Percentiles rank a stretch among this genome's conserved stretches.
Conservation (phyloP, 2,888 invertebrate genomes). For the Hemicrepidius hirtus region DNA sequence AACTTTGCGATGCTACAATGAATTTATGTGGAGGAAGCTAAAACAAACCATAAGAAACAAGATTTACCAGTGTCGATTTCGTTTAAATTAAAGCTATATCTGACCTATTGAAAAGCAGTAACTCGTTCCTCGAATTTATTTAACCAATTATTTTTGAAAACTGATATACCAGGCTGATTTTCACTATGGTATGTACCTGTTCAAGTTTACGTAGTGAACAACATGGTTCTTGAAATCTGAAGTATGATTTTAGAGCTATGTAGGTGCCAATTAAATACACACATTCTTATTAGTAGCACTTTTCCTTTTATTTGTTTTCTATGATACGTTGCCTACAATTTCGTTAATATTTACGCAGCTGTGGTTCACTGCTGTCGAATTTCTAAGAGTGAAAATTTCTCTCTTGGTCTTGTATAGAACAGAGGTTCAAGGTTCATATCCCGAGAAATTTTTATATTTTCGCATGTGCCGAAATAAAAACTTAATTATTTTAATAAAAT, state of each 20-base stretch:
- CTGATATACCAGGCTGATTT: no score
- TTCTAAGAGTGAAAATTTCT: not conserved
- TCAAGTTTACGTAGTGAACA: not conserved
- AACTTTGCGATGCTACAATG: not conserved
- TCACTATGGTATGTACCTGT: not conserved
- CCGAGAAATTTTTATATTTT: no score
- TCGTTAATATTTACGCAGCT: slow-evolving; percentile 19
- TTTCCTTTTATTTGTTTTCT: slow-evolving; percentile 7
- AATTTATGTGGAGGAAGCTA: not conserved
- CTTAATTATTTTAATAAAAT: no score
- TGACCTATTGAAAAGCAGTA: no score
- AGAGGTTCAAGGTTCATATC: no score
- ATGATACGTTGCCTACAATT: slow-evolving; percentile 16
- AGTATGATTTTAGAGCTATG: slow-evolving; percentile 1
- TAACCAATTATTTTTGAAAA: no score
- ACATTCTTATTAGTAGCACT: slow-evolving; percentile 7
- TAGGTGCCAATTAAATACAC: slow-evolving; percentile 17
- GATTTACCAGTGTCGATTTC: no score
- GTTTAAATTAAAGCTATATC: no score
- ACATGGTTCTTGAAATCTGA: not conserved
- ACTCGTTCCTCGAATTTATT: no score
- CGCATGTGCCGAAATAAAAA: no score
- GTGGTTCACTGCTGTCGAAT: not conserved
- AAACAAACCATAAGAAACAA: not conserved
- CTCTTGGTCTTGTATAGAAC: no score